Conservation (phyloP, 2,797 vertebrate genomes). For the Buphagus erythrorhynchus region DNA sequence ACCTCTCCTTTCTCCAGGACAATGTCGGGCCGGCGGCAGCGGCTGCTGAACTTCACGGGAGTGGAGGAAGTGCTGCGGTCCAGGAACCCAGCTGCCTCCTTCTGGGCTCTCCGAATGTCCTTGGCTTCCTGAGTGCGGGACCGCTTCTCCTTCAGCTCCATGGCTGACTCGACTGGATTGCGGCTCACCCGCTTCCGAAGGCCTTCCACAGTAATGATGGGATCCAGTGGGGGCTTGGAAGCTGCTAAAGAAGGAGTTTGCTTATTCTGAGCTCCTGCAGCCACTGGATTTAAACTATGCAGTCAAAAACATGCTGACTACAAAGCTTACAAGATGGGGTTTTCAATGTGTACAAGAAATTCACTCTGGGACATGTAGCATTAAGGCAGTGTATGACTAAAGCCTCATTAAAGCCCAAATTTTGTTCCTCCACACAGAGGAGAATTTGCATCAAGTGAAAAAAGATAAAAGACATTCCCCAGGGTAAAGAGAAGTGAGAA, state of each 20-base stretch:
- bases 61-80: constrained; percentile 87
- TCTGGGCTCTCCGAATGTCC: constrained; percentile 94
- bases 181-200: constrained; percentile 88
- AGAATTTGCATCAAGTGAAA: background rate
- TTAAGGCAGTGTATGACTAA: background rate
- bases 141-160: constrained; percentile 96
- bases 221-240: constrained; percentile 85
- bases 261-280: background rate
- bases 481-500: background rate
- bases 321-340: background rate
- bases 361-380: background rate
- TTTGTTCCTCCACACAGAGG: background rate
- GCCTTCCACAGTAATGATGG: constrained; percentile 92
- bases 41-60: constrained; percentile 84
- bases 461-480: background rate
- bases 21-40: constrained; percentile 82
- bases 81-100: constrained; percentile 86
- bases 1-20: constrained; percentile 94
- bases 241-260: constrained; percentile 65
- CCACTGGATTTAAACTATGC: background rate
- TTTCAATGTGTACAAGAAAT: background rate
- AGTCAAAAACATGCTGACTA: background rate
- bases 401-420: background rate
- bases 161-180: constrained; percentile 93
- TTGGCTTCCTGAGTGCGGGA: constrained; percentile 95